These are phyloP conservation scores for Plectropomus leopardus DNA, from an alignment of 2,113 vertebrate genomes.

Conservation along the genomic window DNA sequence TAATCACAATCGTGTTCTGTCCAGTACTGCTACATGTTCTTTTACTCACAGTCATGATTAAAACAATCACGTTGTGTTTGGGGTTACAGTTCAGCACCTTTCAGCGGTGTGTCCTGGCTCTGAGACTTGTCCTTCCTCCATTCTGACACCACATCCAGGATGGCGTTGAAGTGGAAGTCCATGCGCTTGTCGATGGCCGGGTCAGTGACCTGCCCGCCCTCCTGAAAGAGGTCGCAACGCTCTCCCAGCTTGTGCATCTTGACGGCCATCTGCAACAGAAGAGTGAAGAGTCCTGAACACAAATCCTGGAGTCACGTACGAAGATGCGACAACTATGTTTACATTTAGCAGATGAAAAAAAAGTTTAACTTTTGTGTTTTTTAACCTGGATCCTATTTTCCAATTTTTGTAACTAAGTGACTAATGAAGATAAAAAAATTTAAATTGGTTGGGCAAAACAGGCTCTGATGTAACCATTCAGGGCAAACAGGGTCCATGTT, in stretches of 20 bases:
- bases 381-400: too few species aligned
- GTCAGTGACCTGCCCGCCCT: constrained; percentile 93
- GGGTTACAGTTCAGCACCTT: constrained; percentile 82
- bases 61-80: not conserved
- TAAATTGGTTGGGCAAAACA: too few species aligned
- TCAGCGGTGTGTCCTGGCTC: constrained; percentile 93
- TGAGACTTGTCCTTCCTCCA: constrained; percentile 99
- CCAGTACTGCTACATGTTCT: not conserved
- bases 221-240: constrained; percentile 96
- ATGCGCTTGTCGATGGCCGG: constrained; percentile 97
- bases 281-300: not conserved
- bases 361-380: too few species aligned
- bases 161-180: constrained; percentile 99
- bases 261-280: constrained; percentile 89
- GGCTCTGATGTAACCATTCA: too few species aligned
- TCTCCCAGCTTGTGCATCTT: constrained; percentile 96
- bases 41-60: not conserved
- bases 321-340: not conserved
- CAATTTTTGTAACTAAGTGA: too few species aligned
- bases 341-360: not conserved
- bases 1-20: not conserved
- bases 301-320: not conserved
- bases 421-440: too few species aligned
- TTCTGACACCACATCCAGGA: constrained; percentile 97
- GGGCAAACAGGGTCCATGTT: too few species aligned